Evolutionary conservation across 2,797 vertebrate genomes (phyloP), one percentile per base, ranked within the genome.

Genomic region (Dromococcyx pavoninus): DNA sequence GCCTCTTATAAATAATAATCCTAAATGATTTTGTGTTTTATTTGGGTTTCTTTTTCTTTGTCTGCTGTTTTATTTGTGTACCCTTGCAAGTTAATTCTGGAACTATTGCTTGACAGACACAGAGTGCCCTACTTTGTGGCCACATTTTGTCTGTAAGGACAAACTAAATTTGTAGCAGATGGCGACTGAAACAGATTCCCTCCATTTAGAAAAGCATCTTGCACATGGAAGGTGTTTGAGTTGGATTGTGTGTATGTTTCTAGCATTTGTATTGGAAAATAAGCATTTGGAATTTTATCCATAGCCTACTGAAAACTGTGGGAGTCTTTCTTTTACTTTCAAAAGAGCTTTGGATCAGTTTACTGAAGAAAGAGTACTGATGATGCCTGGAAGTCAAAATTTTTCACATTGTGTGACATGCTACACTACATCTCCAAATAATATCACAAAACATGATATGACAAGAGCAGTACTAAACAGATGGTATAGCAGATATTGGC

Each of bases 391-490:
- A 74, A 92, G 14, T 39, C 50, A 82, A 86, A 93, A 48, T 86
- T 94, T 91, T 91, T 92, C 79, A 50, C 9, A 0, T 60, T 58
- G 37, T 66, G 5, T 88, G 69, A 28, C 94, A 89, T 93, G 94
- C 91, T 86, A 57, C 8, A 32, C 71, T 86, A 53, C 71, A 89
- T 91, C 62, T 90, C 91, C 94, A 95, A 95, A 92, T 89, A 95
- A 94, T 57, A 51, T 88, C 30, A 87, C 54, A 95, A 87, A 96
- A 97, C 58, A 32, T 56, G 89, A 50, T 50, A 69, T 89, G 93
- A 96, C 94, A 96, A 91, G 70, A 95, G 25, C 61, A 89, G 67
- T 79, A 69, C 22, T 80, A 92, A 90, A 93, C 97, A 97, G 96
- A 95, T 95, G 96, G 96, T 23, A 25, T 27, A 86, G 88, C 80